Conservation (phyloP, 2,113 vertebrate species). For the Narcine bancroftii region DNA sequence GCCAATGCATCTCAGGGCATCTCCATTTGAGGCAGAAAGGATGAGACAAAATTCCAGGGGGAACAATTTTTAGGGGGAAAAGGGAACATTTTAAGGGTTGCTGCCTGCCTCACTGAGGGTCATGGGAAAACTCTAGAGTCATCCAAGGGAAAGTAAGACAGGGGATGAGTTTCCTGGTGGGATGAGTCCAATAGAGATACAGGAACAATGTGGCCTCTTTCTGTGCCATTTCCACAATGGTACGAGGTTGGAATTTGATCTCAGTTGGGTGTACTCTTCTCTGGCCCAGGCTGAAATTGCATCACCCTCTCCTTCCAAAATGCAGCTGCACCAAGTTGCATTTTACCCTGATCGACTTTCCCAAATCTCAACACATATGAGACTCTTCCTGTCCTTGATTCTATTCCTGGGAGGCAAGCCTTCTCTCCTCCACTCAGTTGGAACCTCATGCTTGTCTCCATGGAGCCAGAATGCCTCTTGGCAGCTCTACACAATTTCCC, state of each 20-base stretch:
- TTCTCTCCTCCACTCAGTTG: neutral
- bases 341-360: neutral
- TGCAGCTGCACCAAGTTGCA: no score
- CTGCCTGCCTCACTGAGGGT: neutral
- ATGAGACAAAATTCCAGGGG: neutral
- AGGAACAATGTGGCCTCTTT: neutral
- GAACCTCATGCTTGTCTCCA: neutral
- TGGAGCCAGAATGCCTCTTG: no score
- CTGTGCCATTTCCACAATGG: neutral
- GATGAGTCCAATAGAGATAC: neutral
- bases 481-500: no score
- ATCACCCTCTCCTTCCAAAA: no score
- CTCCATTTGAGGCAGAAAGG: neutral
- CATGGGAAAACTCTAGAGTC: neutral
- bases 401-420: neutral
- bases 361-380: neutral
- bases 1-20: no score
- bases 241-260: neutral
- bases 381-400: neutral
- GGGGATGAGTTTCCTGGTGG: neutral
- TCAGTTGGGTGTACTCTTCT: no score
- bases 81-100: neutral
- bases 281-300: no score
- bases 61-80: neutral
- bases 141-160: neutral